Conservation (phyloP, 2,113 vertebrate species). For the Cyprinodon tularosa region DNA sequence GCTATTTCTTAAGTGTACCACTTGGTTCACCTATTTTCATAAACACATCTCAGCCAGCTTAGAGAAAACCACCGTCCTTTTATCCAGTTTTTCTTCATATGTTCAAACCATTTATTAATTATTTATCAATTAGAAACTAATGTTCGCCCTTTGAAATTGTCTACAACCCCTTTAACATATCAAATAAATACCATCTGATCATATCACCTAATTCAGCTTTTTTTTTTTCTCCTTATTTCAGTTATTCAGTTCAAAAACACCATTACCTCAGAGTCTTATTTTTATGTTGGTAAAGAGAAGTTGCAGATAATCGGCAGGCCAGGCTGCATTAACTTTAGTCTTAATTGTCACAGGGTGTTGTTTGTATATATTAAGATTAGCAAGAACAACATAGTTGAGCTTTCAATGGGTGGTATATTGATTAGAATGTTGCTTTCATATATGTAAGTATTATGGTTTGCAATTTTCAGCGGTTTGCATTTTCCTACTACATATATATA, state of each 20-base stretch:
- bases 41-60: not conserved
- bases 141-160: constrained; percentile 23
- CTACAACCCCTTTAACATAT: constrained; percentile 22
- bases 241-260: constrained; percentile 3
- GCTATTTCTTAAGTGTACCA: not conserved
- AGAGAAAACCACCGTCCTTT: not conserved
- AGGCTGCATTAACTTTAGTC: constrained; percentile 21
- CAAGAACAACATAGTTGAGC: not conserved
- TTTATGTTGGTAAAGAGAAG: constrained; percentile 30
- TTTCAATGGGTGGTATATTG: not conserved
- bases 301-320: constrained; percentile 8
- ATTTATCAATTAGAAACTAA: constrained; percentile 15
- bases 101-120: constrained; percentile 20
- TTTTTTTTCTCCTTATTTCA: not conserved
- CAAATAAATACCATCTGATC: constrained; percentile 31
- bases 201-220: constrained; percentile 9
- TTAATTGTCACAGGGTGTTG: not conserved
- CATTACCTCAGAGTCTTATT: constrained; percentile 24
- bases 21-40: not conserved
- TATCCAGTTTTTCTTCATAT: not conserved
- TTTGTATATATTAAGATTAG: not conserved
- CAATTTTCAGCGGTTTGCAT: not conserved
- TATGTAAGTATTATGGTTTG: not conserved
- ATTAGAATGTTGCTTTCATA: not conserved
- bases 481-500: too few relatives aligned